Evolutionary conservation across 2,888 invertebrate species (phyloP).

Genomic region (Siphonodentalium dalli): DNA sequence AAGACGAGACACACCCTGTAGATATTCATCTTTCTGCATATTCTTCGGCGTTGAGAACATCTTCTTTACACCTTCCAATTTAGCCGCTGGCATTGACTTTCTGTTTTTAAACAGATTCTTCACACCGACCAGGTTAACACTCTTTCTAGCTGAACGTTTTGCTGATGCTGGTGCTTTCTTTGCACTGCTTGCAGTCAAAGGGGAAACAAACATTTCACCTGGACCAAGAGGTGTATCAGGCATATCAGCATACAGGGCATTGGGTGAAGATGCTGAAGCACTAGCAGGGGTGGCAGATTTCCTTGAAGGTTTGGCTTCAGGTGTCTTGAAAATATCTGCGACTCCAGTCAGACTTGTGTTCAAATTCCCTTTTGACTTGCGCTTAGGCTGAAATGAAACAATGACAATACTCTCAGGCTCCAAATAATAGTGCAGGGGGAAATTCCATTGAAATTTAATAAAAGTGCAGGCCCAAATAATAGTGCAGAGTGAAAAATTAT

Average conservation of each 20-base stretch:
- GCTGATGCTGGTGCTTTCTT: conserved; percentile 12
- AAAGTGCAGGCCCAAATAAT: too few species aligned
- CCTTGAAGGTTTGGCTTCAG: conserved; percentile 27
- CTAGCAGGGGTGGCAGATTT: conserved; percentile 8
- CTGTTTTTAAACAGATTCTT: conserved; percentile 33
- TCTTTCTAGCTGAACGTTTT: conserved; percentile 23
- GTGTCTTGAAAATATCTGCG: conserved; percentile 36
- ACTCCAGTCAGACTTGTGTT: conserved; percentile 36
- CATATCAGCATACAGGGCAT: conserved; percentile 52
- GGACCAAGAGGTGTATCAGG: conserved; percentile 62
- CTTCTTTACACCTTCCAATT: conserved; percentile 32
- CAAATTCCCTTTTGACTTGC: conserved; percentile 28
- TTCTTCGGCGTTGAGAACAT: conserved; percentile 33
- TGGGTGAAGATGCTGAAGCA: conserved; percentile 27
- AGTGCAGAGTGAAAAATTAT: too few species aligned
- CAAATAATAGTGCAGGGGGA: too few species aligned
- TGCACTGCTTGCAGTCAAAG: conserved; percentile 39
- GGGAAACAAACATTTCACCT: conserved; percentile 62
- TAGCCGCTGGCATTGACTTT: conserved; percentile 19
- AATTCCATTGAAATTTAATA: too few species aligned
- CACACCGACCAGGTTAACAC: conserved; percentile 39
- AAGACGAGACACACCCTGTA: too few species aligned
- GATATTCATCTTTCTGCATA: too few species aligned
- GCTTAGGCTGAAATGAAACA: too few species aligned
- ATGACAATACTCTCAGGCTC: too few species aligned